Conservation (phyloP, 2,888 invertebrate species). For the Escarpia spicata region DNA sequence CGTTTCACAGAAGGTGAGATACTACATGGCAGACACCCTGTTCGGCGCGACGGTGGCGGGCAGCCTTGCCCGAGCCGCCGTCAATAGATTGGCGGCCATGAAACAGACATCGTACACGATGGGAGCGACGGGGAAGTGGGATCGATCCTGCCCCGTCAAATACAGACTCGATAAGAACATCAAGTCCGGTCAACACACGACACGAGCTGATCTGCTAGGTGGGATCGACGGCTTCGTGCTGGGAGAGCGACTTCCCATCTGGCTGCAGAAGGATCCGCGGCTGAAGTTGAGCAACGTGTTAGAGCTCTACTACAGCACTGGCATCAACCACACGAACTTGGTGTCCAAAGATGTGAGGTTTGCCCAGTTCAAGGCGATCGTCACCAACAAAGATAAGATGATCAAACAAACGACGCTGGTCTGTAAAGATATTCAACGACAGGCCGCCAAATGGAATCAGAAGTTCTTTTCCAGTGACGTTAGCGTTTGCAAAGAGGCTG, state of each 20-base stretch:
- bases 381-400: background rate
- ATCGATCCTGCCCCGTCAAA: background rate
- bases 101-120: background rate
- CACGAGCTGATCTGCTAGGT: background rate
- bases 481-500: background rate
- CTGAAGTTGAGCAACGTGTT: background rate
- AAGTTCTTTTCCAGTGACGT: background rate
- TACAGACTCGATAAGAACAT: background rate
- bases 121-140: background rate
- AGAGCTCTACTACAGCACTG: background rate
- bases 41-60: background rate
- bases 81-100: background rate
- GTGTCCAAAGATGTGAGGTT: background rate
- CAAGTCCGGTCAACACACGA: background rate
- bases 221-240: slow-evolving; percentile 5
- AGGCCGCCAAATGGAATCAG: background rate
- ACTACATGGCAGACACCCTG: background rate
- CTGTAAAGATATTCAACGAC: background rate
- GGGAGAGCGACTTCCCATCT: background rate
- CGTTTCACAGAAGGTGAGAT: background rate
- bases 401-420: background rate
- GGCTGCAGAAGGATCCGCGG: background rate
- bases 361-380: background rate
- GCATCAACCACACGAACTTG: background rate
- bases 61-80: background rate